These are phyloP conservation scores for Salmo trutta DNA, from an alignment of 2,797 vertebrate species.

Conservation along the genomic window DNA sequence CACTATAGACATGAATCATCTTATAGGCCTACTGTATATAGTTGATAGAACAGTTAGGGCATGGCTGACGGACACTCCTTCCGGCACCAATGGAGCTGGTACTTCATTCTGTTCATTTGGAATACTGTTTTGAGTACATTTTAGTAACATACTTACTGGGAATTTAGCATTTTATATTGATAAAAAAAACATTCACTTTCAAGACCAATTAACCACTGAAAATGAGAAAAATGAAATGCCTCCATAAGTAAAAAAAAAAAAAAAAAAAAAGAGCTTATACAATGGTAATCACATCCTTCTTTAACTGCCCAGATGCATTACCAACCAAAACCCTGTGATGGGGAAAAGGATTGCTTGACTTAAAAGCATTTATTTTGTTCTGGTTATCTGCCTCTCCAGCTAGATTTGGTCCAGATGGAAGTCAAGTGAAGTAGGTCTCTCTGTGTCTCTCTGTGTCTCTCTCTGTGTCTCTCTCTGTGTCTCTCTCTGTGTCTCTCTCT, in stretches of 20 bases:
- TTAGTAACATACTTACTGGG: neutral
- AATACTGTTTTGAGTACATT: neutral
- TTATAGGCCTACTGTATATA: neutral
- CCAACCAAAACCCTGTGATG: constrained; percentile 15
- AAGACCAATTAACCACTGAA: constrained; percentile 5
- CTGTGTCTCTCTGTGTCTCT: neutral
- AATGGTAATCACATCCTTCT: constrained; percentile 19
- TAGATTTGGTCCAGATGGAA: too few relatives aligned
- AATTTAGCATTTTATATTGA: neutral
- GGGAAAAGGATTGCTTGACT: constrained; percentile 31
- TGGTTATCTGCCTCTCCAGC: neutral
- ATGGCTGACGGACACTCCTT: neutral
- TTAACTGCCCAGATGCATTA: constrained; percentile 18
- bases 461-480: too few relatives aligned
- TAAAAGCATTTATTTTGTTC: constrained; percentile 26
- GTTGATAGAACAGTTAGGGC: neutral
- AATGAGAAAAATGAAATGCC: neutral
- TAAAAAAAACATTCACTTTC: constrained; percentile 2
- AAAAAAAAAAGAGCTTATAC: neutral
- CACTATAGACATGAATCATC: constrained; percentile 17
- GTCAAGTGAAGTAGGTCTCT: neutral
- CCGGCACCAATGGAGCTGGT: neutral
- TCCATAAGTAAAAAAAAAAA: neutral
- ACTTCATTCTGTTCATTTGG: neutral
- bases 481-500: too few relatives aligned